Conservation (phyloP, 2,797 vertebrate genomes). For the Sebastes hubbsi region DNA sequence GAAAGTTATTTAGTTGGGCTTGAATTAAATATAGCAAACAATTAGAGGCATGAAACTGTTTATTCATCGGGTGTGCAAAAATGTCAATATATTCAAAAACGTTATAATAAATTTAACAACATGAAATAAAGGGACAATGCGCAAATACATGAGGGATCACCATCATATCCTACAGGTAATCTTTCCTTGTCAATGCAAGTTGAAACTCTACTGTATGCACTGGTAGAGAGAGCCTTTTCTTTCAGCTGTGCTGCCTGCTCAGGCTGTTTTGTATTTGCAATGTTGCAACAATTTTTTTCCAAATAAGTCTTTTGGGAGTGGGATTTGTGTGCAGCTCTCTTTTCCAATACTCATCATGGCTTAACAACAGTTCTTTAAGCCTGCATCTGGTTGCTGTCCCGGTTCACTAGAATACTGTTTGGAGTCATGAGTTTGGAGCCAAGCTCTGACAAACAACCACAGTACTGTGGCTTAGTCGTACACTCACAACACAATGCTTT, state of each 20-base stretch:
- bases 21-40: conserved; percentile 48
- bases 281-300: conserved; percentile 52
- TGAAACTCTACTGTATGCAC: conserved; percentile 1
- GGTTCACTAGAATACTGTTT: conserved; percentile 47
- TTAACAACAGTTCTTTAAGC: conserved; percentile 67
- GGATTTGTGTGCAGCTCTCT: conserved; percentile 67
- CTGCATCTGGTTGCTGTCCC: conserved; percentile 70
- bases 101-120: conserved; percentile 42
- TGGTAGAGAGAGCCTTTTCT: conserved; percentile 19
- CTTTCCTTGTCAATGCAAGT: conserved; percentile 8
- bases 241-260: conserved; percentile 31
- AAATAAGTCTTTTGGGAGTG: conserved; percentile 61
- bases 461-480: conserved; percentile 5
- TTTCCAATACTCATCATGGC: conserved; percentile 59
- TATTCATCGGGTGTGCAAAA: conserved; percentile 76
- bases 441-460: conserved; percentile 28
- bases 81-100: conserved; percentile 57
- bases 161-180: background rate
- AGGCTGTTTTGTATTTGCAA: conserved; percentile 71
- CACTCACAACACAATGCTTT: conserved; percentile 7
- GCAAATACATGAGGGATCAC: conserved; percentile 37
- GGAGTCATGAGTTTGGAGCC: conserved; percentile 39
- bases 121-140: conserved; percentile 51
- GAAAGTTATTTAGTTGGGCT: background rate
- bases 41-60: conserved; percentile 63